These are phyloP conservation scores for Myotis myotis DNA, from an alignment of 2,797 vertebrate species.

Conservation along the genomic window DNA sequence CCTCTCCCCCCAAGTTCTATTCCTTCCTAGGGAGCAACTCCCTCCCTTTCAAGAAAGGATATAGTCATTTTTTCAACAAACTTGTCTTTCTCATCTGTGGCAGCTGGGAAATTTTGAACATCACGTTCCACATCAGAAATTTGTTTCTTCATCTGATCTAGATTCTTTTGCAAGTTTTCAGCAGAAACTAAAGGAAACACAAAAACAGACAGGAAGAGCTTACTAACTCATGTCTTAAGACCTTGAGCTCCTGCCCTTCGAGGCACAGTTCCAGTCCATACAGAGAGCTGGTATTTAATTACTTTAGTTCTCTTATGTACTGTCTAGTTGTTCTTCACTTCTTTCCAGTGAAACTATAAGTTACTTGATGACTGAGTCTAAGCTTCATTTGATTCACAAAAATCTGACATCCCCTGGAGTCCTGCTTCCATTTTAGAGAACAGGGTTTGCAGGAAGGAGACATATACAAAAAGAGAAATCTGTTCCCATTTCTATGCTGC, in stretches of 20 bases:
- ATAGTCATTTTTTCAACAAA: constrained; percentile 90
- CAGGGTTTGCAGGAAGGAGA: neutral
- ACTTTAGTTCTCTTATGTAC: neutral
- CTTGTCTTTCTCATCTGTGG: constrained; percentile 88
- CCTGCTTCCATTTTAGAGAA: constrained; percentile 53
- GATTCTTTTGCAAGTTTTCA: constrained; percentile 90
- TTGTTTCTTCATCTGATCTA: constrained; percentile 89
- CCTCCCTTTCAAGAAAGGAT: constrained; percentile 84
- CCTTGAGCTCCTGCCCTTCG: neutral
- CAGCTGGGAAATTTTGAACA: constrained; percentile 87
- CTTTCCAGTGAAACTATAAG: neutral
- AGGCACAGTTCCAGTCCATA: neutral
- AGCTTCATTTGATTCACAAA: constrained; percentile 38
- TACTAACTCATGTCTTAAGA: neutral
- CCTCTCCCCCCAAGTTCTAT: neutral
- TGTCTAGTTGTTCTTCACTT: neutral
- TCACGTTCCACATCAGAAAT: constrained; percentile 86
- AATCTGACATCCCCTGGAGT: constrained; percentile 25
- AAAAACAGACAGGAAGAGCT: neutral
- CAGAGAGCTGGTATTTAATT: neutral
- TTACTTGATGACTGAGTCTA: constrained; percentile 24
- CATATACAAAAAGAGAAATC: constrained; percentile 28
- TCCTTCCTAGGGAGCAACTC: neutral
- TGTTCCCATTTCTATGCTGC: constrained; percentile 4
- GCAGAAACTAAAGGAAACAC: constrained; percentile 85